Evolutionary conservation across 2,113 vertebrate genomes (phyloP), one percentile per base, ranked within the genome.

Genomic region (Hippocampus mohnikei): DNA sequence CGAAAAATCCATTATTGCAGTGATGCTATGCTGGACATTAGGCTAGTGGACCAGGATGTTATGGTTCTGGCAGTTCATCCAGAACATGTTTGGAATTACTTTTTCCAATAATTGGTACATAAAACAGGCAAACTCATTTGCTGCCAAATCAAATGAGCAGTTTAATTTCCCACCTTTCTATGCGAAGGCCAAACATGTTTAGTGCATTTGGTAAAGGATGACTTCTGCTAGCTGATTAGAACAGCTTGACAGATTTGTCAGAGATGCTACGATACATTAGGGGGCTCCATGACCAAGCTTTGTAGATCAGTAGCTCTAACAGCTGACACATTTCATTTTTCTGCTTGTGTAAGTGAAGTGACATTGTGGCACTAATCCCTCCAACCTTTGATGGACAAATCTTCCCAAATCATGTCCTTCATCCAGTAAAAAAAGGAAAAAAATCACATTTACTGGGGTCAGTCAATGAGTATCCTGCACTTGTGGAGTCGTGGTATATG

Each of bases 21-120:
- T 58, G 55, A 25, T 25, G 23, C 55, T 58, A 58, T 13, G 55
- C 25, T 15, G 55, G 55, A 58, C 55, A 58, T 58, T 58, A 58
- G 55, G 55, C 6, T 58, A 58, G 23, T 58, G 25, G 23, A 58
- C 55, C 55, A 58, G 55, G 55, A 25, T 58, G 23, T 58, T 58
- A 58, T 58, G 55, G 55, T 58, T 58, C 12, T 23, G 55, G 55
- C 23, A 58, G 55, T 58, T 27, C 55, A 58, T 58, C 55, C 55
- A 58, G 55, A 58, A 58, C 55, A 58, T 58, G 55, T 27, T 25
- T 58, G 55, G 23, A 58, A 58, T 58, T 58, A 58, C 55, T 27
- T 58, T 58, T 58, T 27, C 55, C n/a, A 58, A 58, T 58, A 58
- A 58, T 58, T 58, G 55, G n/a, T 58, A 58, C 55, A 58, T 58